Conservation (phyloP, 2,113 vertebrate species). For the Sylvietta virens region DNA sequence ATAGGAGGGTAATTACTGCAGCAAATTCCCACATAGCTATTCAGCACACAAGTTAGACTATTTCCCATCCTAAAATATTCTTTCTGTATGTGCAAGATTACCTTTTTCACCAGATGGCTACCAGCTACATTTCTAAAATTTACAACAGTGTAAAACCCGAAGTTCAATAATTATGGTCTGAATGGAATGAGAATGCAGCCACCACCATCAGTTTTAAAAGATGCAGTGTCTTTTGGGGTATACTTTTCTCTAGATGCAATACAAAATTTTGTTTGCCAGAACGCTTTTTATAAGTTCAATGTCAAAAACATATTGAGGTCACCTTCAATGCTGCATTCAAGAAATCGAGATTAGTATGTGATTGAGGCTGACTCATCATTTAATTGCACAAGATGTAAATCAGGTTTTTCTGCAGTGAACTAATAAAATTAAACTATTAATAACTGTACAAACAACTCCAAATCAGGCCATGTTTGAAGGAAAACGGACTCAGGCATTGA, state of each 20-base stretch:
- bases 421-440: constrained; percentile 57
- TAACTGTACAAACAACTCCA: constrained; percentile 38
- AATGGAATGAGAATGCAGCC: background rate
- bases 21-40: constrained; percentile 76
- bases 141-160: background rate
- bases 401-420: constrained; percentile 33
- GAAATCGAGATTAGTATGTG: background rate
- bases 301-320: constrained; percentile 4
- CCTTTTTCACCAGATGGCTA: constrained; percentile 34
- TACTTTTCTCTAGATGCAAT: background rate
- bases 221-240: background rate
- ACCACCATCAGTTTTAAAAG: background rate
- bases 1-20: constrained; percentile 78
- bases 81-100: constrained; percentile 45
- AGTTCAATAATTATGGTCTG: background rate
- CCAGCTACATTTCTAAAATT: constrained; percentile 6
- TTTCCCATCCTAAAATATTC: constrained; percentile 62
- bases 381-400: constrained; percentile 49
- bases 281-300: background rate
- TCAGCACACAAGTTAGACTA: constrained; percentile 72
- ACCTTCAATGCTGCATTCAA: background rate
- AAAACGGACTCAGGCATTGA: background rate
- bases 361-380: constrained; percentile 40
- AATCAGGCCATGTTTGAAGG: background rate
- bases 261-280: background rate